These are phyloP conservation scores for Clunio marinus DNA, from an alignment of 2,888 invertebrate species.

Conservation along the genomic window DNA sequence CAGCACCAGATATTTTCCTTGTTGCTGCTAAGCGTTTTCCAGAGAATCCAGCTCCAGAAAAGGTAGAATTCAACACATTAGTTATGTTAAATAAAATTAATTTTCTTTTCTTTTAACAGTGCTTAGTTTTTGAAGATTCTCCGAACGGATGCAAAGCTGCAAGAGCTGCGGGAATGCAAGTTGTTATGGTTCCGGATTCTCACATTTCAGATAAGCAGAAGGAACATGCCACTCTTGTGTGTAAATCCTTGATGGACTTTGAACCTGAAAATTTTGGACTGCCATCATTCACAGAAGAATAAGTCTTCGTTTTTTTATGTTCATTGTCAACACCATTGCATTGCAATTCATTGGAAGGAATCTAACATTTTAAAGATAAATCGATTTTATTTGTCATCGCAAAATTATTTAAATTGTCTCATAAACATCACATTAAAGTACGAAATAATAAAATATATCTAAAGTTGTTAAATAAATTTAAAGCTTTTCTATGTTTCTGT, in stretches of 20 bases:
- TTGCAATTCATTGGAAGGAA: too few species aligned
- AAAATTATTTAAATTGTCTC: too few species aligned
- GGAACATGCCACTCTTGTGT: slow-evolving; percentile 62
- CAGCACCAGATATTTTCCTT: slow-evolving; percentile 81
- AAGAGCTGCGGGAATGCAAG: slow-evolving; percentile 77
- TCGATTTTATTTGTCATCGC: too few species aligned
- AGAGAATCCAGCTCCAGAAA: slow-evolving; percentile 59
- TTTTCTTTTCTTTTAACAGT: slow-evolving; percentile 53
- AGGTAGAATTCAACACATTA: too few species aligned
- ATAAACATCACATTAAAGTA: too few species aligned
- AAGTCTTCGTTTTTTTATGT: too few species aligned
- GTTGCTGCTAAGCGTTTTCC: slow-evolving; percentile 71
- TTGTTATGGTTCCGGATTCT: slow-evolving; percentile 74
- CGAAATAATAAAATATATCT: too few species aligned
- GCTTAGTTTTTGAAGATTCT: slow-evolving; percentile 88
- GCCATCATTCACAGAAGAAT: slow-evolving; percentile 58
- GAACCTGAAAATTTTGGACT: slow-evolving; percentile 79
- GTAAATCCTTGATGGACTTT: slow-evolving; percentile 71
- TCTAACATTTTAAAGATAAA: too few species aligned
- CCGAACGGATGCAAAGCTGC: slow-evolving; percentile 83
- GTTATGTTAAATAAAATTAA: background rate
- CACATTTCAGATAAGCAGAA: slow-evolving; percentile 53
- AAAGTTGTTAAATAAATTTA: too few species aligned
- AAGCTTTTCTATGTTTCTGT: too few species aligned
- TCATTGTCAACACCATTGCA: too few species aligned